Percentiles rank a stretch among this genome's conserved stretches.
Conservation (phyloP, 2,797 vertebrate species). For the Pseudomugil gertrudae region DNA sequence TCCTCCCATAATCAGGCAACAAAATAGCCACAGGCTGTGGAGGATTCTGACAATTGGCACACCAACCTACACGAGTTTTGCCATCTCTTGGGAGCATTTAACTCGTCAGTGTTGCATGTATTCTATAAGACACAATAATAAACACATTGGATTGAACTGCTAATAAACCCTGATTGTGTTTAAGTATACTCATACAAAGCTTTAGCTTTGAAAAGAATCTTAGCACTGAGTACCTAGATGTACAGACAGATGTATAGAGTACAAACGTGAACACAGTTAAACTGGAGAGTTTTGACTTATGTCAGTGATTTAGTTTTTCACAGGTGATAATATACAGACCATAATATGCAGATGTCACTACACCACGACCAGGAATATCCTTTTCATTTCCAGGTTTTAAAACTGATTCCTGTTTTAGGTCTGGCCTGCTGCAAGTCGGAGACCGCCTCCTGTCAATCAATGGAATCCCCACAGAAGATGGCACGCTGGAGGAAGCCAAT, state of each 20-base stretch:
- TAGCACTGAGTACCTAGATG: neutral
- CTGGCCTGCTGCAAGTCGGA: slow-evolving; percentile 96
- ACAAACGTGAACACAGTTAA: neutral
- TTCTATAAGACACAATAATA: slow-evolving; percentile 4
- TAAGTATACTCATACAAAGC: too few species aligned
- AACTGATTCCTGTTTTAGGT: slow-evolving; percentile 76
- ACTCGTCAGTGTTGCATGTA: too few species aligned
- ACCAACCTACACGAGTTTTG: neutral
- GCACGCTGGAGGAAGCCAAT: slow-evolving; percentile 95
- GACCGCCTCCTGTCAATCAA: slow-evolving; percentile 96
- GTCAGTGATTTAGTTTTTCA: too few species aligned
- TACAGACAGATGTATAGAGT: too few species aligned
- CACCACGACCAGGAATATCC: neutral
- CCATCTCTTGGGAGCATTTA: too few species aligned
- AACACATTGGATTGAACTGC: neutral
- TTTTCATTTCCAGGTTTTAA: neutral
- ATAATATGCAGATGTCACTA: neutral
- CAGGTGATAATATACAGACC: neutral
- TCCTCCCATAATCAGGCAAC: neutral
- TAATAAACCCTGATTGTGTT: neutral
- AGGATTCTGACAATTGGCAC: neutral
- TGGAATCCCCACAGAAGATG: slow-evolving; percentile 92
- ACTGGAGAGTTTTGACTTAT: neutral
- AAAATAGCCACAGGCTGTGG: neutral
- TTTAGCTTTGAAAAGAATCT: too few species aligned